Conservation (phyloP, 2,888 invertebrate species). For the Tipula vernalis region DNA sequence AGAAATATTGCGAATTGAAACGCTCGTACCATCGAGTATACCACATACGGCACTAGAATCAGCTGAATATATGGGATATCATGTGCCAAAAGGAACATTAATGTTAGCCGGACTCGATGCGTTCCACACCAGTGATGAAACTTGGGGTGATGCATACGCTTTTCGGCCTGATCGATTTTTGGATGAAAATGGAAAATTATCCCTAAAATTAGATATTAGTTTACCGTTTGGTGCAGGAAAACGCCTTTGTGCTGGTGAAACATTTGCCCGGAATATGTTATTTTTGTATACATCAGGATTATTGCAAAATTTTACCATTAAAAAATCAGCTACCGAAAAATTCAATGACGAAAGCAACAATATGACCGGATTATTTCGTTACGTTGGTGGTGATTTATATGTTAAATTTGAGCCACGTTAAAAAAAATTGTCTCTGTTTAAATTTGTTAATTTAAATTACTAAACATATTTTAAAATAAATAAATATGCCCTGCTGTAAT, state of each 20-base stretch:
- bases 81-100: slow-evolving; percentile 42
- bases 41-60: slow-evolving; percentile 41
- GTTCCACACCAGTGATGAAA: slow-evolving; percentile 42
- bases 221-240: slow-evolving; percentile 53
- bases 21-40: slow-evolving; percentile 46
- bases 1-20: slow-evolving; percentile 45
- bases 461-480: too few relatives aligned
- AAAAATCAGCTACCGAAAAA: slow-evolving; percentile 37
- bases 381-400: neutral
- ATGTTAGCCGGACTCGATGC: slow-evolving; percentile 42
- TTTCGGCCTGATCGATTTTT: slow-evolving; percentile 57
- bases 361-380: neutral
- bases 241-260: slow-evolving; percentile 58
- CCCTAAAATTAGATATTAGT: slow-evolving; percentile 43
- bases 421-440: neutral
- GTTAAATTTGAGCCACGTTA: neutral
- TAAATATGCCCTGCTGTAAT: too few relatives aligned
- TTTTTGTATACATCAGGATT: slow-evolving; percentile 47
- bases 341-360: neutral
- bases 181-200: slow-evolving; percentile 40
- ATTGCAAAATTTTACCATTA: slow-evolving; percentile 49
- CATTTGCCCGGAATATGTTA: slow-evolving; percentile 51
- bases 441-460: too few relatives aligned
- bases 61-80: slow-evolving; percentile 42
- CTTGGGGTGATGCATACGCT: slow-evolving; percentile 51